Base-by-base conservation (phyloP, 2,888 invertebrate species). In the Leptodirus hochenwartii region DNA sequence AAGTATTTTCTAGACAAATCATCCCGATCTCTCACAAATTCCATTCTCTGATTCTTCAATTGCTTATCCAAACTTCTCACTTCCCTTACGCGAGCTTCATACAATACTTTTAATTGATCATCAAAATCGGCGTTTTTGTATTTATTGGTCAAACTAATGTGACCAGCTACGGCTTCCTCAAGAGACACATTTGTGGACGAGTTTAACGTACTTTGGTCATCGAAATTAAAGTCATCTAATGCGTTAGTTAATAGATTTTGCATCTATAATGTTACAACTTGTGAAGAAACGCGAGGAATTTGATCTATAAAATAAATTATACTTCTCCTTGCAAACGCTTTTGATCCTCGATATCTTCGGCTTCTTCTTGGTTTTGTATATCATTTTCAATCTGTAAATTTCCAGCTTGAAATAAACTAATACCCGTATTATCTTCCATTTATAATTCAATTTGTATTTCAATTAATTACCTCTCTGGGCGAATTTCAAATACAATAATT, bases 201-300 rank as follows among this genome's bases (percentile, higher is more conserved):
- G 33, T 43, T 39, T n/a, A 43, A 23, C 5, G 44, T 41, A 24
- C 41, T 43, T 24, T 39, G 39, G 17, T 44, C 42, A 16, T 42
- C 42, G 25, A 38, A 44, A 31, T 43, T 41, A 31, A 42, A 44
- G 6, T 43, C 42, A 22, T 40, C 43, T 41, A 44, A 39, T 4
- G 38, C 42, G 16, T 39, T 39, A 5, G 37, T 36, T 16, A 44
- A 29, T 4, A 42, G 31, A 27, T 37, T 40, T 22, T 40, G 41
- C 13, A 44, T 42, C 43, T 44, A 15, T n/a, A 37, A 35, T 20
- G 8, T 8, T 13, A 13, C 10, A 26, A 15, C 13, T 10, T 24
- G 5, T 12, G 5, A 10, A 24, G 13, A 26, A 8, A 24, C 5
- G 10, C 24, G 12, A 8, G 23, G 4, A 29, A 4, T 26, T 8